A percentile compares a stretch with the other conserved stretches of the same genome.
Conservation (phyloP, 2,797 vertebrate genomes). For the Steatocranus sp. region DNA sequence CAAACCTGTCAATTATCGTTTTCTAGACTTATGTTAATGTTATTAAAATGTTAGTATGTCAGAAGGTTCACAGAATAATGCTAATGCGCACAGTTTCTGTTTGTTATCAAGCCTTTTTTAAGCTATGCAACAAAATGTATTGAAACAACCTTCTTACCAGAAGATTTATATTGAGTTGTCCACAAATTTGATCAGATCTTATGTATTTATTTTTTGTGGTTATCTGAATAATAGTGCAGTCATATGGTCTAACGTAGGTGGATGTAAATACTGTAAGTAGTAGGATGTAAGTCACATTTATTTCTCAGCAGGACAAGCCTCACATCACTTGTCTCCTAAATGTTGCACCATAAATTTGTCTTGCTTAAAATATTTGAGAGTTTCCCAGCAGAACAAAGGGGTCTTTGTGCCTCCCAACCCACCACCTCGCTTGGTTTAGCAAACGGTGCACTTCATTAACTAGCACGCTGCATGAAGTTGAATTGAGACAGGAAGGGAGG, state of each 20-base stretch:
- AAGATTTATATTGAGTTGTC: background rate
- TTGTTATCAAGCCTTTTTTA: background rate
- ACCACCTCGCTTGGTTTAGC: constrained; percentile 4
- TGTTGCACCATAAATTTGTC: background rate
- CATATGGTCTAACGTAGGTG: background rate
- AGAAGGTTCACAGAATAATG: background rate
- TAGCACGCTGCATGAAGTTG: background rate
- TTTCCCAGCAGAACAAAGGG: constrained; percentile 37
- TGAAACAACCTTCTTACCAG: background rate
- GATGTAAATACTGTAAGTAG: background rate
- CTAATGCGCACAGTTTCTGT: background rate
- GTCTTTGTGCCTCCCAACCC: constrained; percentile 37
- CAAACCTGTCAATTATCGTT: background rate
- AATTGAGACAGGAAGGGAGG: background rate
- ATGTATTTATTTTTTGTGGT: background rate
- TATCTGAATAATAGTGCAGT: background rate
- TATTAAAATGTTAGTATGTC: background rate
- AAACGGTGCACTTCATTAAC: constrained; percentile 13
- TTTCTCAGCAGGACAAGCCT: background rate
- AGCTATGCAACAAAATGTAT: background rate
- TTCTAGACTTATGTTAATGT: background rate
- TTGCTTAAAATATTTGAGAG: background rate
- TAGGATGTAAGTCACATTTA: background rate
- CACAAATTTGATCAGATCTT: background rate
- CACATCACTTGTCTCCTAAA: background rate